A percentile compares a stretch with the other conserved stretches of the same genome.
Conservation (phyloP, 2,113 vertebrate species). For the Columbina picui region DNA sequence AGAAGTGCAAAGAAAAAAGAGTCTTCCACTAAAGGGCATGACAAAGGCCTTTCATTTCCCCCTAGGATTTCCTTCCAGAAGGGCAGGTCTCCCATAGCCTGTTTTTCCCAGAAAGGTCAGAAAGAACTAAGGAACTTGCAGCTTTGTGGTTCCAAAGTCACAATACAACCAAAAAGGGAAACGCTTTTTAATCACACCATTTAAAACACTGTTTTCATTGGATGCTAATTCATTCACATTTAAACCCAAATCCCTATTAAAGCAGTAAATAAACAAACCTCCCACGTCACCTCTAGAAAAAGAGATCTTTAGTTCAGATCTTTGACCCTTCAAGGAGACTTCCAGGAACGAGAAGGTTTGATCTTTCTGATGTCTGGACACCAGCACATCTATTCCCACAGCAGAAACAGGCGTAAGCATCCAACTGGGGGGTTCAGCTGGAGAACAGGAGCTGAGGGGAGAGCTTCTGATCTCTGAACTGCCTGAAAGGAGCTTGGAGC, state of each 20-base stretch:
- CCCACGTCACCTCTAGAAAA: neutral
- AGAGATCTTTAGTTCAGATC: neutral
- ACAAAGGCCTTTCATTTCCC: neutral
- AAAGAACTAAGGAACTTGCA: neutral
- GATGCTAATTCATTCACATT: neutral
- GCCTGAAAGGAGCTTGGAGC: no score
- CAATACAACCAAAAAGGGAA: slow-evolving; percentile 13
- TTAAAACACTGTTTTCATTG: slow-evolving; percentile 8
- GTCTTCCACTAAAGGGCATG: neutral
- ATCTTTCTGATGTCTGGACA: neutral
- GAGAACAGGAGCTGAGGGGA: no score
- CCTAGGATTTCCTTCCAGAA: slow-evolving; percentile 28
- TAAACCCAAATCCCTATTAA: neutral
- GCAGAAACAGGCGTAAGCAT: neutral
- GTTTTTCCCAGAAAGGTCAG: slow-evolving; percentile 30
- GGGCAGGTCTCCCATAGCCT: neutral
- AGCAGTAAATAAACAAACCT: neutral
- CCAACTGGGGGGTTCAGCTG: no score
- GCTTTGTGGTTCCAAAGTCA: slow-evolving; percentile 13
- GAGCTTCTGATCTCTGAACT: no score
- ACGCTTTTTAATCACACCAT: slow-evolving; percentile 15
- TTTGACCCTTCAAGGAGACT: neutral
- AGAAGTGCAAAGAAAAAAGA: neutral
- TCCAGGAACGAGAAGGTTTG: neutral
- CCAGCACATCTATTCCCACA: neutral